Conservation (phyloP, 2,888 invertebrate species). For the Lysandra bellargus region DNA sequence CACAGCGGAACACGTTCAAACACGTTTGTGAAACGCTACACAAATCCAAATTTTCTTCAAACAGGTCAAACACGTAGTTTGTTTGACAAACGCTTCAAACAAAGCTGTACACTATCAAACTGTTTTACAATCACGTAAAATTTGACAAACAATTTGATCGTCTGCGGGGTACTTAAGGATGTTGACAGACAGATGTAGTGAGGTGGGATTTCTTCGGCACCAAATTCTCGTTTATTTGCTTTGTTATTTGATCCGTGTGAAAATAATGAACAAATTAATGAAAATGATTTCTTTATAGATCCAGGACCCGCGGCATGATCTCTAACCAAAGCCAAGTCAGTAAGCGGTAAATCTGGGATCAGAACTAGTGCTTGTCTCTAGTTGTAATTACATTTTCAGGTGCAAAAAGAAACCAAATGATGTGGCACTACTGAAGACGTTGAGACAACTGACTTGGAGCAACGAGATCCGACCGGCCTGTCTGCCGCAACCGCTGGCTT, state of each 20-base stretch:
- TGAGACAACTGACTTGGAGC: slow-evolving; percentile 83
- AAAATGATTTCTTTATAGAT: slow-evolving; percentile 49
- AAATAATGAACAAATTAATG: background rate
- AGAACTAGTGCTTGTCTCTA: background rate
- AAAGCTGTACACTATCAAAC: no score
- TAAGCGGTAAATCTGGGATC: background rate
- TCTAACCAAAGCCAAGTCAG: background rate
- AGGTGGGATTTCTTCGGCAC: no score
- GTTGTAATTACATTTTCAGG: background rate
- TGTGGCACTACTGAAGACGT: slow-evolving; percentile 87
- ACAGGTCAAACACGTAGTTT: no score
- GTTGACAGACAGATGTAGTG: no score
- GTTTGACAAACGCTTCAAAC: no score
- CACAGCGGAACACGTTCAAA: no score
- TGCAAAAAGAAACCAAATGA: slow-evolving; percentile 74
- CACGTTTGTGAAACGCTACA: no score
- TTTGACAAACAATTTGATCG: no score
- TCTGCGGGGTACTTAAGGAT: no score
- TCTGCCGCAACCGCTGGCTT: slow-evolving; percentile 80
- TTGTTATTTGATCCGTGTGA: background rate
- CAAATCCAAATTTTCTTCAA: no score
- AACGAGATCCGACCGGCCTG: slow-evolving; percentile 89
- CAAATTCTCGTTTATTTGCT: background rate
- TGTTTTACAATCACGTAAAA: no score
- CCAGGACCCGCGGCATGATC: slow-evolving; percentile 4